Percentiles rank a stretch among this genome's conserved stretches.
phyloP scores from a whole-genome alignment of 2,113 vertebrate species.

The Mobula hypostoma region DNA sequence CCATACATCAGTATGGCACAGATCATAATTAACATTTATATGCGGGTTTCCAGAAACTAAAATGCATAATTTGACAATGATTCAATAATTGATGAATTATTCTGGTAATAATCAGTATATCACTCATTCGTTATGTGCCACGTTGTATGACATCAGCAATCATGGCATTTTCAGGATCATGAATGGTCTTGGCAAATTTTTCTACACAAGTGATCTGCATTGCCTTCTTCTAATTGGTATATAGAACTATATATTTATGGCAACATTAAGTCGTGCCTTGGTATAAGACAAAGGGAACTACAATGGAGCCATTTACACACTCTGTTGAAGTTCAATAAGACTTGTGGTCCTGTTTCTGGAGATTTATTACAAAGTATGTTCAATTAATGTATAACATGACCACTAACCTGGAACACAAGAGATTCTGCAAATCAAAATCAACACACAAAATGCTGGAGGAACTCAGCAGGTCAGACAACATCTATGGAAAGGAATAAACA shows the following conservation, averaged over 20 bases:
- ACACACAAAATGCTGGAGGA: too few relatives aligned
- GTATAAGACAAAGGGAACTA: neutral
- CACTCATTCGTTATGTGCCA: too few relatives aligned
- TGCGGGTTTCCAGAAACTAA: neutral
- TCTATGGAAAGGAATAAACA: too few relatives aligned
- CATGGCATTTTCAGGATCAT: too few relatives aligned
- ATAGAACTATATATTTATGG: neutral
- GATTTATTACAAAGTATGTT: neutral
- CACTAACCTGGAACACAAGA: neutral
- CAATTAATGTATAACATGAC: neutral
- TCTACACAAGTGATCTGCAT: too few relatives aligned
- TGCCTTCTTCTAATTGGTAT: too few relatives aligned
- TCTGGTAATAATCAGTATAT: neutral
- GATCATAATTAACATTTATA: neutral
- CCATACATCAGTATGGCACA: conserved; percentile 23
- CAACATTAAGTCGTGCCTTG: neutral
- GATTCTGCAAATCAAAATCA: too few relatives aligned
- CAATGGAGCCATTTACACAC: neutral
- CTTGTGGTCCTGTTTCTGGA: neutral
- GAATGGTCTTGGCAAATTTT: too few relatives aligned
- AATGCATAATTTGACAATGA: neutral
- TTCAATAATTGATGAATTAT: conserved; percentile 19
- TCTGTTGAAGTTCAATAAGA: conserved; percentile 11
- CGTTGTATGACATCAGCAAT: too few relatives aligned
- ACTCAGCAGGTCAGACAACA: too few relatives aligned